Conservation (phyloP, 2,888 invertebrate species). For the Deroplatys truncata region DNA sequence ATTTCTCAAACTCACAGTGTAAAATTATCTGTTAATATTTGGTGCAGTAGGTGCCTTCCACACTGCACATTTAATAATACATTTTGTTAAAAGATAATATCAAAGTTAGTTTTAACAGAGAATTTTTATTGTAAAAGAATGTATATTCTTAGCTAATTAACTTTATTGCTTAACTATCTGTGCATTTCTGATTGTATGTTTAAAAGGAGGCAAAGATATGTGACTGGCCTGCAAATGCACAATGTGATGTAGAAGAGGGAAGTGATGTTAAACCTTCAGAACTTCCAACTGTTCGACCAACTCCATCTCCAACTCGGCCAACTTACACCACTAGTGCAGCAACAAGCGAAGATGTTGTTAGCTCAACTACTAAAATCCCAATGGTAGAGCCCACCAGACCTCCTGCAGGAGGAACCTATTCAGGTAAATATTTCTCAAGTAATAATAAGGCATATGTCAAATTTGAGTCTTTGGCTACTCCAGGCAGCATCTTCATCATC, state of each 20-base stretch:
- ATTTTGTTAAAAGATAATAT: too few species aligned
- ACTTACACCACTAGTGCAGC: conserved; percentile 35
- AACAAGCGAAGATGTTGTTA: conserved; percentile 28
- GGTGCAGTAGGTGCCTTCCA: too few species aligned
- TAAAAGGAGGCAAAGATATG: conserved; percentile 46
- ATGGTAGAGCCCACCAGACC: conserved; percentile 43
- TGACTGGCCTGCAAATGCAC: conserved; percentile 66
- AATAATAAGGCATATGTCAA: not conserved
- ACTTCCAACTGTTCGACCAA: conserved; percentile 30
- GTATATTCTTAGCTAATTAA: not conserved
- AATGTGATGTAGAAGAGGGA: conserved; percentile 45
- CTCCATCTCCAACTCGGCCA: conserved; percentile 36
- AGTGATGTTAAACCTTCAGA: conserved; percentile 16
- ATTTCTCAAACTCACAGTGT: too few species aligned
- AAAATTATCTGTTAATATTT: too few species aligned
- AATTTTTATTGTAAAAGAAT: too few species aligned
- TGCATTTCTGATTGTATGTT: not conserved
- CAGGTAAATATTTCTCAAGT: conserved; percentile 29
- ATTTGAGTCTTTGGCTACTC: too few species aligned
- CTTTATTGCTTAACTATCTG: too few species aligned
- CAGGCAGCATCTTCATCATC: too few species aligned
- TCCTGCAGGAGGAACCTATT: conserved; percentile 41
- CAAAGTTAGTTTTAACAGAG: too few species aligned
- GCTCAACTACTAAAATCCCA: conserved; percentile 7
- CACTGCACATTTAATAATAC: too few species aligned